Evolutionary conservation across 2,113 vertebrate species (phyloP), one percentile per base, ranked within the genome.

Genomic region (Rhinolophus ferrumequinum): DNA sequence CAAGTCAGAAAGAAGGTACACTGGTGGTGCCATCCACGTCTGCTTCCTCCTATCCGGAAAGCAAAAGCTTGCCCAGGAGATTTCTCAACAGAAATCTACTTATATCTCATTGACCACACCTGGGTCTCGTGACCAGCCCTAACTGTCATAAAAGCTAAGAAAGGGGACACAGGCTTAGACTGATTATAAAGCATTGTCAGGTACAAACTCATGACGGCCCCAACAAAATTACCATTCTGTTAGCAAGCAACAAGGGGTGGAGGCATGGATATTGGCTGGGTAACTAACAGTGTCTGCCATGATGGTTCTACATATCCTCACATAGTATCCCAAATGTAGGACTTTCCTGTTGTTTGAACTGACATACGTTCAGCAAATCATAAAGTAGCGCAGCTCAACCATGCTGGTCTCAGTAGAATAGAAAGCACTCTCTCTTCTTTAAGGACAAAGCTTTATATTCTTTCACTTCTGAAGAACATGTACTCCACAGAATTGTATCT

Each of bases 61-160:
- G 41, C 56, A 90, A 89, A 79, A 70, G 19, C 3, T 93, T 81
- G 62, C 30, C 75, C 35, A 69, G 64, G 76, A 91, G 70, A 64
- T 66, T 72, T 92, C 73, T 77, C 79, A 56, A 35, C 56, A 94
- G 73, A 89, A 95, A 96, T 62, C 21, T 81, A 26, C 28, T 88
- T 72, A 9, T 82, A 30, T 41, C n/a, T 89, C 52, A 76, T 72
- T 83, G 69, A 62, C 67, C 76, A 70, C 70, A 62, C 70, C 47
- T 79, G 62, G 33, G 54, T 60, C 56, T 77, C 38, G 5, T 69
- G 93, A 90, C 28, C 62, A 75, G 19, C 28, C 44, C 16, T 66
- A 35, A 73, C 41, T 60, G 50, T 76, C 79, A 56, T 56, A 76
- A 84, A 54, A 47, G 26, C 54, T 85, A 30, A 28, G 82, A 41